Evolutionary conservation across 2,797 vertebrate species (phyloP).

Genomic region (Danio albolineatus): DNA sequence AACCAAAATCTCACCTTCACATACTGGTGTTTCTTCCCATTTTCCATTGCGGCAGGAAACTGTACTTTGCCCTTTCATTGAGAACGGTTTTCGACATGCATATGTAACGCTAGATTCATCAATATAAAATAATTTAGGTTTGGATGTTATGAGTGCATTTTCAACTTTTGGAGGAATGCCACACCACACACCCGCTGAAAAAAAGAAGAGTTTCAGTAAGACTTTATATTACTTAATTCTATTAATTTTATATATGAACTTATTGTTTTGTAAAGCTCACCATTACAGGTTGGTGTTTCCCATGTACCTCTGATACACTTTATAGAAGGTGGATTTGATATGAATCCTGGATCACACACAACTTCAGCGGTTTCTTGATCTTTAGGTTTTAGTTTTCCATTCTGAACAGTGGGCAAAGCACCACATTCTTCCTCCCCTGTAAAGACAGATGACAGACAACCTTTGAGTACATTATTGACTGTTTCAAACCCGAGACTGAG

Average conservation of each 20-base stretch:
- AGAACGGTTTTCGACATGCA: not conserved
- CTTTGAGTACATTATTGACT: not conserved
- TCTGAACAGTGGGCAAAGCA: conserved; percentile 50
- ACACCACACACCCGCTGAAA: not conserved
- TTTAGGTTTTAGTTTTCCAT: accelerated
- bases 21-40: not conserved
- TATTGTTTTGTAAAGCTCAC: not conserved
- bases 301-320: conserved; percentile 54
- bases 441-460: not conserved
- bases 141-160: conserved; percentile 29
- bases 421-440: conserved; percentile 59
- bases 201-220: too few relatives aligned
- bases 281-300: conserved; percentile 46
- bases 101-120: not conserved
- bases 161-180: conserved; percentile 43
- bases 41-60: not conserved
- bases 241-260: too few relatives aligned
- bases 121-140: not conserved
- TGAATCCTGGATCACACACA: conserved; percentile 47
- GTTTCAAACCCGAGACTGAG: not conserved
- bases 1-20: conserved; percentile 34
- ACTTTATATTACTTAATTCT: too few relatives aligned
- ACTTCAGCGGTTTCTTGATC: accelerated
- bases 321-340: accelerated
- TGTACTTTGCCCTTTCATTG: accelerated